These are phyloP conservation scores for Cyprinus carpio DNA, from an alignment of 2,113 vertebrate genomes.

Conservation along the genomic window DNA sequence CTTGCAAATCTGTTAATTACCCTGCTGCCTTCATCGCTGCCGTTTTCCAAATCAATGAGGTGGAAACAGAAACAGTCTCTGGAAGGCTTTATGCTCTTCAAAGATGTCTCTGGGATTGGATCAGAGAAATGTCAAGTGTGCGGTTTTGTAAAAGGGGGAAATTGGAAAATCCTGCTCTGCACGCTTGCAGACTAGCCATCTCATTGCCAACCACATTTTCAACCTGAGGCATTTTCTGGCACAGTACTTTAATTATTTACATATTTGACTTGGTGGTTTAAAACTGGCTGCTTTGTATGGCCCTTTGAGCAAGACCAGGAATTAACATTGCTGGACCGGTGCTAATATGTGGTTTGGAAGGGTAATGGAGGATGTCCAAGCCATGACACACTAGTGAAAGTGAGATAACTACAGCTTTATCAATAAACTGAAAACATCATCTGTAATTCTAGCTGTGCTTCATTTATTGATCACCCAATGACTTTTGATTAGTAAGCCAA, in stretches of 20 bases:
- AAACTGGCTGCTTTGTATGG: constrained; percentile 24
- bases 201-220: constrained; percentile 16
- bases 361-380: constrained; percentile 19
- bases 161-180: constrained; percentile 30
- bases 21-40: constrained; percentile 8
- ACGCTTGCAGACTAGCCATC: constrained; percentile 23
- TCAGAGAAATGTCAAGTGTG: constrained; percentile 47
- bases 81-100: constrained; percentile 25
- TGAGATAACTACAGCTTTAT: constrained; percentile 12
- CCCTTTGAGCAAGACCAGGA: constrained; percentile 9
- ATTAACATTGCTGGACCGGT: constrained; percentile 13
- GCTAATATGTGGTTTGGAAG: constrained; percentile 16
- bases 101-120: constrained; percentile 26
- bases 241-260: constrained; percentile 35
- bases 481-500: constrained; percentile 52
- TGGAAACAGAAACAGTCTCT: constrained; percentile 42
- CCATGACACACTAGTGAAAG: neutral
- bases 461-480: constrained; percentile 45
- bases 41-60: constrained; percentile 40
- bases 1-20: constrained; percentile 44
- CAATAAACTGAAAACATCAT: constrained; percentile 26
- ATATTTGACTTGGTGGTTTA: constrained; percentile 34
- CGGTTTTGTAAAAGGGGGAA: constrained; percentile 21
- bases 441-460: constrained; percentile 39
- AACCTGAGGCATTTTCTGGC: constrained; percentile 28